Conservation (phyloP, 2,797 vertebrate species). For the Ptychobarbus kaznakovi region DNA sequence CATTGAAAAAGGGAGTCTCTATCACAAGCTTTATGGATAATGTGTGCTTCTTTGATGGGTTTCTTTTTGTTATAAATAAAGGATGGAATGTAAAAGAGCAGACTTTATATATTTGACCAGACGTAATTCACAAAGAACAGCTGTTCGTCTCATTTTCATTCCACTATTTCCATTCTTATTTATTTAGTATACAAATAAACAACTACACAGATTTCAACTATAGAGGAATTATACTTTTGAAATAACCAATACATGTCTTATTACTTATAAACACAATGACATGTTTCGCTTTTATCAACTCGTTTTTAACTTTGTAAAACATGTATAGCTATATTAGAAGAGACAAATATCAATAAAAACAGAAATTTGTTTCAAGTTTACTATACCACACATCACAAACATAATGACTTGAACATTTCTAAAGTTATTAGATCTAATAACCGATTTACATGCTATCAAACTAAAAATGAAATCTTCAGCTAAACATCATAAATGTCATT, state of each 20-base stretch:
- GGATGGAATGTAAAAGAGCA: not conserved
- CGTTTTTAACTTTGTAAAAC: not conserved
- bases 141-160: not conserved
- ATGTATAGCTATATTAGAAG: not conserved
- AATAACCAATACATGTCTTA: not conserved
- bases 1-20: not conserved
- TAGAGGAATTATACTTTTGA: not conserved
- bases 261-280: not conserved
- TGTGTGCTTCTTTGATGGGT: not conserved
- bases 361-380: not conserved
- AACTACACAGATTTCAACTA: not conserved
- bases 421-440: not conserved
- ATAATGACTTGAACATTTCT: not conserved
- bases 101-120: not conserved
- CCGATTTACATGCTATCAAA: not conserved
- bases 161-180: not conserved
- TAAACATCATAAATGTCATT: constrained; percentile 57
- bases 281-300: not conserved
- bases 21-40: not conserved
- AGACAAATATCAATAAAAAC: not conserved
- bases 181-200: constrained; percentile 1
- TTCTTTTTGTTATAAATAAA: not conserved
- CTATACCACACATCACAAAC: not conserved
- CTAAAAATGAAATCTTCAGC: not conserved
- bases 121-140: not conserved